These are phyloP conservation scores for Drosophila parabipectinata DNA, from an alignment of 1,140 invertebrate species.

Conservation along the genomic window DNA sequence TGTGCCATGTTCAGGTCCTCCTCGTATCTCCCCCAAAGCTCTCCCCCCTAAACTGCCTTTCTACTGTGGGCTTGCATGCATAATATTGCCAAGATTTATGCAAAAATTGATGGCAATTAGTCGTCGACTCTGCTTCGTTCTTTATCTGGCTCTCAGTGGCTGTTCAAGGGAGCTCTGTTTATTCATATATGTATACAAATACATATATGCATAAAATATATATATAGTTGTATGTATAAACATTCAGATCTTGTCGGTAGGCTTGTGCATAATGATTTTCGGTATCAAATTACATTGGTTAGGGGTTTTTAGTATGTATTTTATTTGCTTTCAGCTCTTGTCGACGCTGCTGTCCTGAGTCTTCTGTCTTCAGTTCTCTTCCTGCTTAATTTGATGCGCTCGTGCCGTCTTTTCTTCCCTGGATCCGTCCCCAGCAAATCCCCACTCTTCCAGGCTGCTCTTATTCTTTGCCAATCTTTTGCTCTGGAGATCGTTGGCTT, in stretches of 20 bases:
- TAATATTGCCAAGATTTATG: conserved; percentile 80
- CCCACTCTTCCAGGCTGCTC: conserved; percentile 33
- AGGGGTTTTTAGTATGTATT: conserved; percentile 79
- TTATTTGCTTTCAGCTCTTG: conserved; percentile 66
- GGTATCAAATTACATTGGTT: conserved; percentile 81
- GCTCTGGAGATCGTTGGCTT: conserved; percentile 6
- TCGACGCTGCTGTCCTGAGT: conserved; percentile 44
- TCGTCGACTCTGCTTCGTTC: conserved; percentile 49
- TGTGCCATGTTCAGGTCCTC: conserved; percentile 66
- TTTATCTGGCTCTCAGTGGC: conserved; percentile 24
- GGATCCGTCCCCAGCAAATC: conserved; percentile 36
- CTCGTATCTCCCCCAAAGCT: not conserved
- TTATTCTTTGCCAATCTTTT: conserved; percentile 14
- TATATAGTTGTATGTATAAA: no score
- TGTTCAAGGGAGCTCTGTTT: conserved; percentile 22
- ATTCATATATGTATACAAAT: conserved; percentile 18
- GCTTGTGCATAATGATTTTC: conserved; percentile 76
- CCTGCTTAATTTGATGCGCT: conserved; percentile 75
- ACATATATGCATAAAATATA: conserved; percentile 6
- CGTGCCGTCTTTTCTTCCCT: conserved; percentile 55
- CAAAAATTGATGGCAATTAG: conserved; percentile 82
- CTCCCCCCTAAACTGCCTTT: not conserved
- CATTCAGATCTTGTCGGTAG: conserved; percentile 22
- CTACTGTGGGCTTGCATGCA: conserved; percentile 56
- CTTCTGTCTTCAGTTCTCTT: conserved; percentile 32